Evolutionary conservation across 2,888 invertebrate species (phyloP), one percentile per base, ranked within the genome.

Genomic region (Chromoteleia sp.): DNA sequence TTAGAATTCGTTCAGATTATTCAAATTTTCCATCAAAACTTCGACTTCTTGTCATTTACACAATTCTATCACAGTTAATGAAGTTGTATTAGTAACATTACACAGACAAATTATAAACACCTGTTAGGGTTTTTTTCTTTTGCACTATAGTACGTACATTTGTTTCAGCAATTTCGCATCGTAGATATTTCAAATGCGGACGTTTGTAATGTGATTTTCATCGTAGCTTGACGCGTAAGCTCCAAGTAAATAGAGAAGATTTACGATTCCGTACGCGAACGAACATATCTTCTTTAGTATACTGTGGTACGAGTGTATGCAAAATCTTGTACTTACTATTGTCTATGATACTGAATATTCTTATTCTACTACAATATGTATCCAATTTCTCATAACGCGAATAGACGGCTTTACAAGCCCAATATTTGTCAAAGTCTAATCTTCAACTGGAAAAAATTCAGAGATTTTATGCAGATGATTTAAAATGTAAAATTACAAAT

Each of bases 271-370:
- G n/a, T 36, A 10, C 25, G 17, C 36, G 56, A 36, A 10, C 33
- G 33, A 56, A 56, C 56, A 56, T 56, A 33, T 56, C 36, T 56
- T 56, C 36, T 56, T 56, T 56, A 39, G 56, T 10, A 36, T 17
- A 17, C n/a, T 36, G 10, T n/a, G 36, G 19, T 17, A 8, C 36
- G 12, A 36, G n/a, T 56, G 6, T 56, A 10, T 56, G 12, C 29
- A 8, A 14, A 52, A 52, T 14, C 39, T 52, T 29, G 14, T 52
- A 14, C 29, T 52, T 52, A 29, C 29, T 52, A 14, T 36, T 56
- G 36, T 36, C 12, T 56, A 36, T 56, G 56, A 36, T 4, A 39
- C 8, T 15, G 17, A 12, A 19, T 19, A 19, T 36, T 56, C 19
- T 56, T 56, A 36, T 56, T 56, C 33, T 12, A 36, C 17, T 2